Percentiles rank a stretch among this genome's conserved stretches.
Evolutionary conservation across 2,797 vertebrate species (phyloP).

Genomic region (Lemur catta): DNA sequence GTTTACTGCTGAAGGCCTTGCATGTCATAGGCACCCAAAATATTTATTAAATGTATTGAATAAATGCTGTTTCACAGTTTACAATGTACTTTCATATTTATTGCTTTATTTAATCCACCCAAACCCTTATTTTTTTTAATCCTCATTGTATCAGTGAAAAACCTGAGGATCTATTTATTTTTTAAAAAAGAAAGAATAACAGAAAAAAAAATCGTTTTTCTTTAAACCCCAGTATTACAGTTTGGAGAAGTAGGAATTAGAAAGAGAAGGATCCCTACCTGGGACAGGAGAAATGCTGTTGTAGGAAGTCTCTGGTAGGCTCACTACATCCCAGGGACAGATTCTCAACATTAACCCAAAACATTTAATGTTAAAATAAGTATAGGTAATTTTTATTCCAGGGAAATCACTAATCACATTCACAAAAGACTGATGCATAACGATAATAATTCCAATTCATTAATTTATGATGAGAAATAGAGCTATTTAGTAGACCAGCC

Average conservation of each 20-base stretch:
- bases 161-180: not conserved
- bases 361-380: not conserved
- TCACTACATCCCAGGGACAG: not conserved
- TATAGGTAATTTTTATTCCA: not conserved
- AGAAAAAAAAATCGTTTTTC: not conserved
- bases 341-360: not conserved
- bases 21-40: not conserved
- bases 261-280: not conserved
- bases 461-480: not conserved
- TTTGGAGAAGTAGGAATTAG: not conserved
- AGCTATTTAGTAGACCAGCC: not conserved
- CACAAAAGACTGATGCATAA: not conserved
- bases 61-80: not conserved
- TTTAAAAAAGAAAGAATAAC: not conserved
- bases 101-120: not conserved
- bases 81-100: not conserved
- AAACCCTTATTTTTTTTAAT: not conserved
- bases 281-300: not conserved
- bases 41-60: not conserved
- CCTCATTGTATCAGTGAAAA: not conserved
- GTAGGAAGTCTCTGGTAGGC: not conserved
- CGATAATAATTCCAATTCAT: not conserved
- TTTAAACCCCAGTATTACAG: not conserved
- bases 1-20: not conserved
- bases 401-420: not conserved